phyloP scores from a whole-genome alignment of 2,888 invertebrate species.

The Elmis aenea region DNA sequence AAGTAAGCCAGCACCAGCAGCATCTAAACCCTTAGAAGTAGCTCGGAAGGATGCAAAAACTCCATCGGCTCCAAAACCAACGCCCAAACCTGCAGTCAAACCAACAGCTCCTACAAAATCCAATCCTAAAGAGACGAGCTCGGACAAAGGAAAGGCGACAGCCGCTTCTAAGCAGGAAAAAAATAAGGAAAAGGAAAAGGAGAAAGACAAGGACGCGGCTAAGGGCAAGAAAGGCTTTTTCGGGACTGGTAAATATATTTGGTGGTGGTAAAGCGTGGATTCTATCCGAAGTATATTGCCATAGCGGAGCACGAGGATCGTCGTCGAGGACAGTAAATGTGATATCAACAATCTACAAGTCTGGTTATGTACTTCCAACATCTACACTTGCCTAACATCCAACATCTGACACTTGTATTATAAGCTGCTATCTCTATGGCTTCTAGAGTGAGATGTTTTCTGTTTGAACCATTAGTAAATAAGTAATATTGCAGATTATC shows the following conservation, averaged over 20 bases:
- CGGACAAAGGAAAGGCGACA: conserved; percentile 42
- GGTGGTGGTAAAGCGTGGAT: conserved; percentile 63
- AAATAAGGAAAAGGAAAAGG: conserved; percentile 50
- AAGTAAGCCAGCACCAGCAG: conserved; percentile 45
- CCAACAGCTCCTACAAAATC: conserved; percentile 23
- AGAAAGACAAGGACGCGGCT: too few relatives aligned
- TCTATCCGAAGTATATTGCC: conserved; percentile 28
- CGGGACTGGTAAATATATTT: conserved; percentile 77
- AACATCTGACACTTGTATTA: too few relatives aligned
- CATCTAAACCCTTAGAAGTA: conserved; percentile 46
- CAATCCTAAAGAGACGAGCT: conserved; percentile 5
- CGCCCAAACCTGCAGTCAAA: conserved; percentile 18
- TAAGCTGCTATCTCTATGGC: conserved; percentile 32
- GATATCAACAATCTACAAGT: conserved; percentile 25
- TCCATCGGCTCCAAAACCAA: conserved; percentile 33
- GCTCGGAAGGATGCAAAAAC: conserved; percentile 38
- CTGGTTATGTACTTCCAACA: conserved; percentile 15
- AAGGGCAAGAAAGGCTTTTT: conserved; percentile 74
- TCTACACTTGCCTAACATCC: conserved; percentile 22
- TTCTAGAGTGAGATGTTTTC: conserved; percentile 32
- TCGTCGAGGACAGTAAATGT: conserved; percentile 30
- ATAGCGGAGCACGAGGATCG: conserved; percentile 41
- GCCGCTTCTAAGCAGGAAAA: conserved; percentile 55
- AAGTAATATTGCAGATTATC: conserved; percentile 4
- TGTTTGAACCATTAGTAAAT: conserved; percentile 9